Conservation (phyloP, 1,140 invertebrate species). For the Ceratina australensis region DNA sequence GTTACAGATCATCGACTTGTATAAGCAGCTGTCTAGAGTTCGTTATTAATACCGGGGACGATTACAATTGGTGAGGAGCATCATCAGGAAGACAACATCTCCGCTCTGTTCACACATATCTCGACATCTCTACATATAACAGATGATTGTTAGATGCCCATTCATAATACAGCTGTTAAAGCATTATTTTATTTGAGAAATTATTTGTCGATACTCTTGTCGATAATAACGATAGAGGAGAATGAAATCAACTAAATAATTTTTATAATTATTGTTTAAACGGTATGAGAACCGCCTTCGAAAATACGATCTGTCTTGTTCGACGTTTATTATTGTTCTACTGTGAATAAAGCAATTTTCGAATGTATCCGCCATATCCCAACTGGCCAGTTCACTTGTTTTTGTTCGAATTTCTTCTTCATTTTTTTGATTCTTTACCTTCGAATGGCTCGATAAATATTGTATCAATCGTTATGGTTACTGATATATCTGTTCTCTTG, state of each 20-base stretch:
- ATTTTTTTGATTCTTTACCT: background rate
- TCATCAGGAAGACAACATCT: background rate
- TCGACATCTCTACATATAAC: too few relatives aligned
- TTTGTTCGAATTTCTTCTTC: background rate
- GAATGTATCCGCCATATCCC: background rate
- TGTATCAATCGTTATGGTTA: too few relatives aligned
- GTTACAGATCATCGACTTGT: conserved; percentile 66
- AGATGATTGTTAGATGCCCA: too few relatives aligned
- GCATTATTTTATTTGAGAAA: too few relatives aligned
- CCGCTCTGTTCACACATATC: too few relatives aligned
- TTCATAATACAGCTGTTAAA: too few relatives aligned
- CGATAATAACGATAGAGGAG: too few relatives aligned
- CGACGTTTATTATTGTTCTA: background rate
- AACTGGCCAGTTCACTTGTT: background rate
- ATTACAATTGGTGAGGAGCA: background rate
- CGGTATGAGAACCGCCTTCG: background rate
- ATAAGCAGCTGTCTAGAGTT: conserved; percentile 57
- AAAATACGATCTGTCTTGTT: background rate
- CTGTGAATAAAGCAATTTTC: conserved; percentile 30
- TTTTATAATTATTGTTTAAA: conserved; percentile 1
- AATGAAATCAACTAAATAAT: too few relatives aligned
- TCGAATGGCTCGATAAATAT: conserved; percentile 9
- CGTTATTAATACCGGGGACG: conserved; percentile 31
- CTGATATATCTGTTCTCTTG: background rate
- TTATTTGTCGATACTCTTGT: too few relatives aligned